Evolutionary conservation across 2,888 invertebrate genomes (phyloP).

Genomic region (Bombyx huttoni): DNA sequence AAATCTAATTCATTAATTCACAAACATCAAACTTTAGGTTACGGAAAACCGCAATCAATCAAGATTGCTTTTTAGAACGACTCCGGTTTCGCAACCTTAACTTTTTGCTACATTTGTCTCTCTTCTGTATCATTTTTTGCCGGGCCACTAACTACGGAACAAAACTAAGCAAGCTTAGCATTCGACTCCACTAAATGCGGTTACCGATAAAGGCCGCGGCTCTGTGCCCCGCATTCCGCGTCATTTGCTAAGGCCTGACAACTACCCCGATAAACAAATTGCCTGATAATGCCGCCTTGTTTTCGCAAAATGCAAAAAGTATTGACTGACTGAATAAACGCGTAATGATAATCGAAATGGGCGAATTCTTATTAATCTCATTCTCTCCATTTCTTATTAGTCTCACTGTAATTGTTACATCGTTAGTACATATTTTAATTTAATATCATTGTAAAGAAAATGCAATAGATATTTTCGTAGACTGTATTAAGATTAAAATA

Average conservation of each 20-base stretch:
- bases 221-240: conserved; percentile 26
- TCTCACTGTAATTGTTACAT: no score
- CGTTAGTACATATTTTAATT: no score
- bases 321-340: not conserved
- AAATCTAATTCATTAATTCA: conserved; percentile 12
- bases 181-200: not conserved
- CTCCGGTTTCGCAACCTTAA: not conserved
- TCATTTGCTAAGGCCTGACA: conserved; percentile 35
- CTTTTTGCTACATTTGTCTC: not conserved
- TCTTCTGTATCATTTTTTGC: not conserved
- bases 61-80: not conserved
- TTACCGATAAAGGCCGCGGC: conserved; percentile 12
- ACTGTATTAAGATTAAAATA: no score
- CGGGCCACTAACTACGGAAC: not conserved
- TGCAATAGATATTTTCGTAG: no score
- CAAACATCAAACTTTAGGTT: no score
- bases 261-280: conserved; percentile 26
- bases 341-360: no score
- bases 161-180: not conserved
- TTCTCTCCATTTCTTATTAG: no score
- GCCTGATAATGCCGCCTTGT: not conserved
- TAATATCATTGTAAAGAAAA: no score
- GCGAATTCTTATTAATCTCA: no score
- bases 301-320: not conserved
- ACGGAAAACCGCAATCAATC: not conserved